Base-by-base conservation (phyloP, 2,797 vertebrate species). In the Mareca strepera region DNA sequence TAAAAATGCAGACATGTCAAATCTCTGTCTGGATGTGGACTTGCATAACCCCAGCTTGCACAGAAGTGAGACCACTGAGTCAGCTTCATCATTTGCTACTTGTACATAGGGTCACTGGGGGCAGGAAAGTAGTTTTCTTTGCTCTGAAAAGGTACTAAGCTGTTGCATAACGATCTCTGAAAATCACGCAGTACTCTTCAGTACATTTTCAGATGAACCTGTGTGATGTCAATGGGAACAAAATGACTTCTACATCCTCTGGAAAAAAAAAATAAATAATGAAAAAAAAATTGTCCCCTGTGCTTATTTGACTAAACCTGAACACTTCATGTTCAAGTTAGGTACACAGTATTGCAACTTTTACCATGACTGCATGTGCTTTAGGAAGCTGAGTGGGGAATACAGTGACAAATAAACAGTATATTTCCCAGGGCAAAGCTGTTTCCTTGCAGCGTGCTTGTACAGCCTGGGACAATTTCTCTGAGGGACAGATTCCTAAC, bases 321-420 rank as follows among this genome's bases (percentile, higher is more conserved):
- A 12, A 59, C 26, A 56, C 46, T 37, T 28, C 7, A 22, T 25
- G 33, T 76, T 7, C 20, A 69, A 44, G 8, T 43, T 12, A 37
- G 29, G 25, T 43, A 60, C 0, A 4, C 4, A 17, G 4, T 60
- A 26, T 56, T 41, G 9, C 17, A 55, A 66, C 4, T 64, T 31
- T 76, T 52, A 23, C 52, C 3, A 1, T 8, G 7, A 46, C 58
- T 75, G 28, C 0, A 0, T 41, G 20, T 69, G 26, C 16, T 64
- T 70, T 41, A 66, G 22, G 37, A 81, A 67, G 18, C 3, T 68
- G 48, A 82, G 62, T 6, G 21, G 31, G 79, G 35, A 70, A 80
- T 73, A 77, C 70, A 83, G 81, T 43, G 17, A 23, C 46, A 13
- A 90, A 53, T 13, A 77, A 90, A 59, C 16, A 12, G 23, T 25